These are phyloP conservation scores for Parotocinclus haroldoi DNA, from an alignment of 2,797 vertebrate genomes.

Conservation along the genomic window DNA sequence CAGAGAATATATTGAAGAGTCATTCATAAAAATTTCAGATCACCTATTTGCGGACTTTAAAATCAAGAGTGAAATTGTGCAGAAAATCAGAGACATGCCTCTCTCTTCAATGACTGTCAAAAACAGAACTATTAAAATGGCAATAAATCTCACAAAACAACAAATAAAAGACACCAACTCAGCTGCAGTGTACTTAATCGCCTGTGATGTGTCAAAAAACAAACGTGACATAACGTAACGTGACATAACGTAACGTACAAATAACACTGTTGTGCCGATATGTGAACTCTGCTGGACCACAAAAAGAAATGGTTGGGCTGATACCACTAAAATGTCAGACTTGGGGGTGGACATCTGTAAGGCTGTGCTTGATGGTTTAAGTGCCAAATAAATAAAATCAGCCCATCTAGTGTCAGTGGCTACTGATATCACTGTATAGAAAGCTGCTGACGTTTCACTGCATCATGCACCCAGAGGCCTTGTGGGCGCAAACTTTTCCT, in stretches of 20 bases:
- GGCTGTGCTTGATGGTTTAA: conserved; percentile 44
- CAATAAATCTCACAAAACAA: conserved; percentile 34
- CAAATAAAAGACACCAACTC: conserved; percentile 39
- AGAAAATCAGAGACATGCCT: conserved; percentile 27
- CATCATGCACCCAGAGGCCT: conserved; percentile 49
- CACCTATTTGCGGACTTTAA: conserved; percentile 27
- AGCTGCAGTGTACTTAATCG: conserved; percentile 26
- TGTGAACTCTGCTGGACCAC: conserved; percentile 38
- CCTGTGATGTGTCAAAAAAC: conserved; percentile 39
- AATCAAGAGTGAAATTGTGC: conserved; percentile 29
- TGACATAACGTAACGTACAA: too few species aligned
- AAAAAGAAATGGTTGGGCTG: conserved; percentile 41
- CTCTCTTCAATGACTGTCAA: conserved; percentile 26
- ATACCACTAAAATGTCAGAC: conserved; percentile 48
- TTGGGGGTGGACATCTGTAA: conserved; percentile 40
- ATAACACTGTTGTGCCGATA: conserved; percentile 33
- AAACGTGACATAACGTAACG: conserved; percentile 3
- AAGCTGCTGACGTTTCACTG: conserved; percentile 42
- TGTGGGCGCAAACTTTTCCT: conserved; percentile 42
- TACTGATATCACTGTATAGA: conserved; percentile 32
- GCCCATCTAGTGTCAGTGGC: conserved; percentile 36
- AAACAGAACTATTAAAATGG: conserved; percentile 37
- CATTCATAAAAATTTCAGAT: conserved; percentile 34
- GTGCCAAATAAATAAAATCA: conserved; percentile 44
- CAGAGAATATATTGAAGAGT: conserved; percentile 31